Base-by-base conservation (phyloP, 92 coral and sea anemone species). In the Zoanthus solanderi region DNA sequence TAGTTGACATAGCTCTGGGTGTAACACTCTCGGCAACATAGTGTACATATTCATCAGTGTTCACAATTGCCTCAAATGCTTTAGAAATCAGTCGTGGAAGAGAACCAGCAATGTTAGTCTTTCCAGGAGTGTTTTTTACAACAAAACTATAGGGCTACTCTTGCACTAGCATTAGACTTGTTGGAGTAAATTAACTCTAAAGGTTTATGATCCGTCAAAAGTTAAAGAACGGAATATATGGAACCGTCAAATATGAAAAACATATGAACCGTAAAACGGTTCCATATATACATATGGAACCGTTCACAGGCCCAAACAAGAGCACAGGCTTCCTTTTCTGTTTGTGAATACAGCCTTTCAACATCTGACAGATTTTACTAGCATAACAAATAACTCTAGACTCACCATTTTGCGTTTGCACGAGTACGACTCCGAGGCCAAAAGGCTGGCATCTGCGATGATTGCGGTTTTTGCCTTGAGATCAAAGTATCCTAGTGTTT, bases 141-240 rank as follows among this genome's bases (percentile, higher is more conserved):
- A 84, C 78, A 76, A 66, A 77, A 74, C 72, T 45, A 66, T 46
- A 78, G 78, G 79, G 88, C 68, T 5, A 90, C 87, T 50, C 91
- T 42, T 37, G 90, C 90, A 84, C 88, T 71, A 16, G 90, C 72
- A 23, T 87, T 17, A 4, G 91, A 84, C 84, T 78, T 90, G 58
- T 82, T 71, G 18, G 91, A 88, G 89, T 90, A 83, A 34, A 85
- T 92, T 15, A 85, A 78, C 83, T 92, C 90, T 57, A 89, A 52
- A 28, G 88, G 94, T 74, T 92, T 92, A 85, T 86, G 93, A 76
- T 90, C 92, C 50, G 92, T 92, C 14, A 85, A 44, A 16, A 92
- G 77, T 50, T 89, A 8, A 54, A 9, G 2, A 12, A 7, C 56
- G 7, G 56, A 7, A 52, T 12, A 52, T 52, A 52, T 52, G 56